A percentile compares a stretch with the other conserved stretches of the same genome.
These are phyloP conservation scores for Fregetta grallaria DNA, from an alignment of 2,113 vertebrate genomes.

Conservation along the genomic window DNA sequence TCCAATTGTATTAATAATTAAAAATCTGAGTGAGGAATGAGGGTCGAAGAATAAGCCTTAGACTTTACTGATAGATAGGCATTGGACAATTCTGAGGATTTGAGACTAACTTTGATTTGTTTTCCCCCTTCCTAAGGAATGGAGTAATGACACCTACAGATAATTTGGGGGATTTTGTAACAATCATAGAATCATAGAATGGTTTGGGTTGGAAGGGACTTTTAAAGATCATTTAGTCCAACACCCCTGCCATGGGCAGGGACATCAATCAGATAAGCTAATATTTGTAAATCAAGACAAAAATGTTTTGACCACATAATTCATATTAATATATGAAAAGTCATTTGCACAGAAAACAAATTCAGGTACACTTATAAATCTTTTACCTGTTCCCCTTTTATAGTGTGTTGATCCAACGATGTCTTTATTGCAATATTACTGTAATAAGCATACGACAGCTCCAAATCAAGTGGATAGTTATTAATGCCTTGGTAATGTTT, in stretches of 20 bases:
- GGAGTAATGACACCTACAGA: not conserved
- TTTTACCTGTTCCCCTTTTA: constrained; percentile 79
- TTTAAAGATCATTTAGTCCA: not conserved
- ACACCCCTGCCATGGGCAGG: not conserved
- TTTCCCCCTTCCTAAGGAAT: not conserved
- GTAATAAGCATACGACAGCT: constrained; percentile 87
- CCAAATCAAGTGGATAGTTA: constrained; percentile 83
- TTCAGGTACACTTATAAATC: not conserved
- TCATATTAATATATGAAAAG: not conserved
- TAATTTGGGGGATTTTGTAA: not conserved
- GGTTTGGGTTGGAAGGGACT: not conserved
- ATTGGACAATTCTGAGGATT: not conserved
- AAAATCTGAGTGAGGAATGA: not conserved
- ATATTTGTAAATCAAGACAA: not conserved
- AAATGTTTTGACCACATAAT: not conserved
- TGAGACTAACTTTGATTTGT: not conserved
- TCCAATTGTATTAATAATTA: not conserved
- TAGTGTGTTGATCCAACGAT: constrained; percentile 69
- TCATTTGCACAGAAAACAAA: not conserved
- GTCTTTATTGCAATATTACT: constrained; percentile 84
- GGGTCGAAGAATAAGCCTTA: not conserved
- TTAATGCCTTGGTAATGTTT: constrained; percentile 90
- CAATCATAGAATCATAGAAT: not conserved
- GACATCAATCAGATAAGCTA: not conserved
- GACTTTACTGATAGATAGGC: not conserved